Base-by-base conservation (phyloP, 1,140 invertebrate species). In the Plodia interpunctella region DNA sequence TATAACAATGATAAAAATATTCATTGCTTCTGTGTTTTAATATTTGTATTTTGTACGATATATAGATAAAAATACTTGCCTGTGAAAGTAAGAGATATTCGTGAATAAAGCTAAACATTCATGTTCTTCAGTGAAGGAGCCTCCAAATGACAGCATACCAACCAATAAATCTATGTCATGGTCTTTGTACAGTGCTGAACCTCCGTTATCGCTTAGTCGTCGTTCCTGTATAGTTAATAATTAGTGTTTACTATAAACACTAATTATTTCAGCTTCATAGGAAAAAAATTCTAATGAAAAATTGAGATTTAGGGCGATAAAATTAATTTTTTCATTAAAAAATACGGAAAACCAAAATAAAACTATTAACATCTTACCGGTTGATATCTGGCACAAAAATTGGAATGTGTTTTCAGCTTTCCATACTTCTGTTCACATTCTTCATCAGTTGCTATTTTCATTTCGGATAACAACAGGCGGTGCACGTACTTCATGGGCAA, bases 71-170 rank as follows among this genome's bases (percentile, higher is more conserved):
- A 32, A 32, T 8, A 32, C 30, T 9, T 65, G 79, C 80, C 72
- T 78, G 55, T 80, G 32, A 57, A 84, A 87, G 59, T 84, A 84
- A 4, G 81, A 81, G 20, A 79, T 63, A 56, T 87, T 87, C 3
- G 78, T 84, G 18, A 84, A 64, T 5, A 87, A 60, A 17, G 81
- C 81, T 15, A 72, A 25, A 17, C 38, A 44, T 11, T 70, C 49
- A 13, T 71, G 60, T 13, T 55, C 50, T 1, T 65, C 49, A 5
- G 20, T 55, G 13, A 54, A 66, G 5, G 52, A 65, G 11, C 60
- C 71, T 51, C 76, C 76, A 21, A 59, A 74, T 9, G 78, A 83
- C 5, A 80, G 19, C 17, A 87, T 69, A 0, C 80, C 81, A 2
- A 83, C 70, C 3, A 83, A 59, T 5, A 67, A 21, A 44, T 44